A percentile compares a stretch with the other conserved stretches of the same genome.
These are phyloP conservation scores for Ceratoteleas bidentatus DNA, from an alignment of 1,140 invertebrate species.

Conservation along the genomic window DNA sequence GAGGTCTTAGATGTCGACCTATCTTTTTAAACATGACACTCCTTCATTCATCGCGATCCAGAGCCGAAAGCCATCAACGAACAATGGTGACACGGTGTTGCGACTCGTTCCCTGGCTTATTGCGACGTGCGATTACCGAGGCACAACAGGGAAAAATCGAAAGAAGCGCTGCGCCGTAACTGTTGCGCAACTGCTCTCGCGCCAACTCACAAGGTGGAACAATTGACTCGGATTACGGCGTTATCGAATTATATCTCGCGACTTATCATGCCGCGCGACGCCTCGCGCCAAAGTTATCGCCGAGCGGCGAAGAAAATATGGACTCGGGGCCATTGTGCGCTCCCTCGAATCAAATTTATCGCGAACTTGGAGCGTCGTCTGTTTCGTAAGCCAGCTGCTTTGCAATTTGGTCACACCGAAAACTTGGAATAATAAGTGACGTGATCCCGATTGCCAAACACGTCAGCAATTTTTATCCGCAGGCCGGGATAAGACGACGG, in stretches of 20 bases:
- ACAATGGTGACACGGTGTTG: background rate
- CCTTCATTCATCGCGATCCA: conserved; percentile 6
- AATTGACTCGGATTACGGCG: conserved; percentile 24
- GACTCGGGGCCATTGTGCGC: conserved; percentile 18
- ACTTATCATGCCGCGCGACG: conserved; percentile 24
- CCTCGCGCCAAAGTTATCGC: conserved; percentile 27
- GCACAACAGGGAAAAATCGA: background rate
- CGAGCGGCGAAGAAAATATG: conserved; percentile 29
- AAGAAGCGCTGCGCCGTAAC: background rate
- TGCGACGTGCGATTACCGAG: background rate
- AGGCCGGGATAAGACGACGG: conserved; percentile 30
- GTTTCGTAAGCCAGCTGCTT: conserved; percentile 32
- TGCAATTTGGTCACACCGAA: conserved; percentile 45
- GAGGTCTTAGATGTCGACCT: conserved; percentile 45
- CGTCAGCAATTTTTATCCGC: conserved; percentile 41
- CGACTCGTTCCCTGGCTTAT: background rate
- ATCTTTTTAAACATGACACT: conserved; percentile 54
- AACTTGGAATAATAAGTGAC: conserved; percentile 46
- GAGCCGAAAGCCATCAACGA: conserved; percentile 3
- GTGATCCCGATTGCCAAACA: conserved; percentile 37
- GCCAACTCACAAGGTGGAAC: background rate
- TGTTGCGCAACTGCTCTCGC: background rate
- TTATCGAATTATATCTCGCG: conserved; percentile 30
- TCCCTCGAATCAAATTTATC: conserved; percentile 47
- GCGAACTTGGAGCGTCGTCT: conserved; percentile 10